Conservation (phyloP, 2,888 invertebrate species). For the Eupithecia centaureata region DNA sequence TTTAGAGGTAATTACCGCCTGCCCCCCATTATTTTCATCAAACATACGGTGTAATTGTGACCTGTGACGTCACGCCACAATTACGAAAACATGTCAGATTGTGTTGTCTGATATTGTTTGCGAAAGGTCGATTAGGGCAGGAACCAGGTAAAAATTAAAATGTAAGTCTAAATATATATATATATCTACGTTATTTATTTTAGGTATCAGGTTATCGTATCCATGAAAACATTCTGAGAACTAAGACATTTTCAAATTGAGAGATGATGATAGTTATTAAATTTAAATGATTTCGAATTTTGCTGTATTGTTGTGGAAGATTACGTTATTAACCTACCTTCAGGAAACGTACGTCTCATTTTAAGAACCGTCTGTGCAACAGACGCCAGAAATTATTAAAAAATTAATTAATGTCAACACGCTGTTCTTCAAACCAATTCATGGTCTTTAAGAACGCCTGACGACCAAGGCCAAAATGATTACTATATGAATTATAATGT, state of each 20-base stretch:
- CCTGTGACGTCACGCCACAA: constrained; percentile 61
- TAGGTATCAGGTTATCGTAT: no score
- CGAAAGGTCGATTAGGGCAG: constrained; percentile 33
- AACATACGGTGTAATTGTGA: constrained; percentile 76
- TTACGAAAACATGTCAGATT: constrained; percentile 67
- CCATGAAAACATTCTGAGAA: no score
- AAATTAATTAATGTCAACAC: not conserved
- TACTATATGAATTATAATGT: not conserved
- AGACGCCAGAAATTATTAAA: not conserved
- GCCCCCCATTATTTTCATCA: constrained; percentile 49
- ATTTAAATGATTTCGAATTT: no score
- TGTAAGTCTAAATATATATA: no score
- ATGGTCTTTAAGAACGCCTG: not conserved
- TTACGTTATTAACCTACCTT: no score
- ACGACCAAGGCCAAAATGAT: not conserved
- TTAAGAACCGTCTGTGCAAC: not conserved
- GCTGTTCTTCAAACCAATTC: not conserved
- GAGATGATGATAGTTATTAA: no score
- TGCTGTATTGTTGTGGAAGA: no score
- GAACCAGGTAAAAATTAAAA: not conserved
- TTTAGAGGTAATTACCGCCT: constrained; percentile 54
- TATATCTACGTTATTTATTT: no score
- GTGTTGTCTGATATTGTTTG: constrained; percentile 46
- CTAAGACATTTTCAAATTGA: no score
- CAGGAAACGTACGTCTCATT: not conserved